Evolutionary conservation across 2,888 invertebrate genomes (phyloP).

Genomic region (Pristionchus entomophagus): DNA sequence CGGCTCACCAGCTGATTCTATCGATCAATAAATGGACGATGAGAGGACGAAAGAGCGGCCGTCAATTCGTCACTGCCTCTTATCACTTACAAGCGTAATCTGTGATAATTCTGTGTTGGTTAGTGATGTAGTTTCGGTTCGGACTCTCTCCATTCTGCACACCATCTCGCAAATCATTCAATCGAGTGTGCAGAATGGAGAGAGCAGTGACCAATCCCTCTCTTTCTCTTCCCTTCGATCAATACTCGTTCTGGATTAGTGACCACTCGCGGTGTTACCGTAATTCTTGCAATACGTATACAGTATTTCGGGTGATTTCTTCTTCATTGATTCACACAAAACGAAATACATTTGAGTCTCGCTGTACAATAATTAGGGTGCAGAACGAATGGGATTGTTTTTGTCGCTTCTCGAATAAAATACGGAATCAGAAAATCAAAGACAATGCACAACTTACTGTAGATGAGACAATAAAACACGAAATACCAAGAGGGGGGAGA

Average conservation of each 20-base stretch:
- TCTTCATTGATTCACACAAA: not conserved
- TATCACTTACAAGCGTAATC: slow-evolving; percentile 27
- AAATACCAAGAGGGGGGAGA: too few species aligned
- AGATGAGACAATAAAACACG: too few species aligned
- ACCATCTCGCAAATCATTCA: too few species aligned
- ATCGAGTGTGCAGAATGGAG: too few species aligned
- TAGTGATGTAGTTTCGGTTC: too few species aligned
- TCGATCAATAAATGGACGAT: not conserved
- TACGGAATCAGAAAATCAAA: too few species aligned
- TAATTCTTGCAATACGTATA: too few species aligned
- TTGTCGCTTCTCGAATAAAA: not conserved
- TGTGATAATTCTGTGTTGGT: not conserved
- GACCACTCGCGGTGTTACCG: not conserved
- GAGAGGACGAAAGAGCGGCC: not conserved
- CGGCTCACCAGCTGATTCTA: slow-evolving; percentile 3
- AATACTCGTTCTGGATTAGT: not conserved
- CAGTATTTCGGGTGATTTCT: not conserved
- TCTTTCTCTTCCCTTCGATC: not conserved
- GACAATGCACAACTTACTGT: too few species aligned
- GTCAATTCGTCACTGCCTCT: not conserved
- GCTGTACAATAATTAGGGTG: slow-evolving; percentile 12
- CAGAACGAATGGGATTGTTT: not conserved
- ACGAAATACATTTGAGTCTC: not conserved
- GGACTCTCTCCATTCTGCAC: not conserved
- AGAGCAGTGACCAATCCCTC: too few species aligned